Evolutionary conservation across 2,888 invertebrate genomes (phyloP).

Genomic region (Oegoconia quadripuncta): DNA sequence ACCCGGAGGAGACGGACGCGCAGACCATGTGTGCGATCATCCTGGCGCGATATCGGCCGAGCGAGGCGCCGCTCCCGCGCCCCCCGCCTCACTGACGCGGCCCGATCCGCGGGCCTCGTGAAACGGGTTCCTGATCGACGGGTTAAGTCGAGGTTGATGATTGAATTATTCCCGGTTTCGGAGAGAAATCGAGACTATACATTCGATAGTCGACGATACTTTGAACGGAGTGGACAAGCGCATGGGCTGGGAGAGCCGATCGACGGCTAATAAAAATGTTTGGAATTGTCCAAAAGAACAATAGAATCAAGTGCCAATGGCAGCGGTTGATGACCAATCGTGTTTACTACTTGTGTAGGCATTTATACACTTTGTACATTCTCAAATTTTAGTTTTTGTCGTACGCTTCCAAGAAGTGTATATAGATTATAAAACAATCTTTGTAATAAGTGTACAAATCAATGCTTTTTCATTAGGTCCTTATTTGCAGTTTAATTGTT

Average conservation of each 20-base stretch:
- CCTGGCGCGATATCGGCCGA: slow-evolving; percentile 83
- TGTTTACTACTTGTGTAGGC: slow-evolving; percentile 30
- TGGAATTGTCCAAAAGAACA: not conserved
- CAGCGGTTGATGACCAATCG: slow-evolving; percentile 12
- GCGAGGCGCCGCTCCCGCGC: slow-evolving; percentile 46
- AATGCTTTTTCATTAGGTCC: slow-evolving; percentile 25
- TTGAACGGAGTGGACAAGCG: not conserved
- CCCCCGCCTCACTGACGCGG: slow-evolving; percentile 37
- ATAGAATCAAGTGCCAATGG: slow-evolving; percentile 17
- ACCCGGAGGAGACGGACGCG: slow-evolving; percentile 94
- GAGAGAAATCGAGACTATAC: slow-evolving; percentile 48
- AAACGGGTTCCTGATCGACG: not conserved
- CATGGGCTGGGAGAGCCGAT: not conserved
- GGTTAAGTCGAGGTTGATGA: slow-evolving; percentile 17
- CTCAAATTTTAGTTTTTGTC: slow-evolving; percentile 20
- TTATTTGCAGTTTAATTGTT: slow-evolving; percentile 20
- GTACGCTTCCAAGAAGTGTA: slow-evolving; percentile 62
- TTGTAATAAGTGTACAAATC: slow-evolving; percentile 42
- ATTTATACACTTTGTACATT: slow-evolving; percentile 38
- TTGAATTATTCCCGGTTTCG: slow-evolving; percentile 55
- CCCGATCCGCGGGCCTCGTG: slow-evolving; percentile 6
- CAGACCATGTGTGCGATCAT: slow-evolving; percentile 94
- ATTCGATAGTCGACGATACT: slow-evolving; percentile 30
- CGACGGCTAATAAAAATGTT: not conserved
- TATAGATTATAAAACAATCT: slow-evolving; percentile 39